Evolutionary conservation across 2,797 vertebrate genomes (phyloP).

Genomic region (Cygnus olor): DNA sequence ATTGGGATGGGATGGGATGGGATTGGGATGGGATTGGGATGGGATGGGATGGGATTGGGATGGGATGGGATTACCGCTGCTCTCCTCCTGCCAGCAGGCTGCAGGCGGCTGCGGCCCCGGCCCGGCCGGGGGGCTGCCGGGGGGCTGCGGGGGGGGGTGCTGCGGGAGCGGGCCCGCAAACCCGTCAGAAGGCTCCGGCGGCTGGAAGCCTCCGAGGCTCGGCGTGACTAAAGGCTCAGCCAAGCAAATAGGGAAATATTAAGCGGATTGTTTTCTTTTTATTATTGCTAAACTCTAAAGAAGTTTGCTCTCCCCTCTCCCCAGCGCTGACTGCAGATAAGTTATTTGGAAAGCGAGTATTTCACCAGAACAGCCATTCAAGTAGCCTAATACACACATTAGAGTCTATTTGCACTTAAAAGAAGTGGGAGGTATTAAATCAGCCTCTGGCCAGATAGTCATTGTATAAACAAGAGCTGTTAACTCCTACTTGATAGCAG

Average conservation of each 20-base stretch:
- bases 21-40: too few species aligned
- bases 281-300: slow-evolving; percentile 70
- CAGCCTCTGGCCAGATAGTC: slow-evolving; percentile 55
- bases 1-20: too few species aligned
- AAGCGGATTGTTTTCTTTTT: background rate
- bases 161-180: background rate
- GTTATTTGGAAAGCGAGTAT: slow-evolving; percentile 69
- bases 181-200: background rate
- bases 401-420: slow-evolving; percentile 73
- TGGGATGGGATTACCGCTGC: too few species aligned
- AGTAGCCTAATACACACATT: slow-evolving; percentile 70
- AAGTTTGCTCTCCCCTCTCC: slow-evolving; percentile 52
- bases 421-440: slow-evolving; percentile 63
- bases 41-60: too few species aligned
- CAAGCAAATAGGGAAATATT: background rate
- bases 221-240: background rate
- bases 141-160: fast-evolving
- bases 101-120: background rate
- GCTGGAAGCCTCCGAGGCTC: background rate
- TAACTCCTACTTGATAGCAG: slow-evolving; percentile 56
- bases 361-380: slow-evolving; percentile 61
- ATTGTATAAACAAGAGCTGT: slow-evolving; percentile 65
- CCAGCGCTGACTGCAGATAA: slow-evolving; percentile 26
- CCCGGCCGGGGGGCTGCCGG: fast-evolving
- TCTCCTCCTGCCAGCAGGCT: background rate